Percentiles rank a stretch among this genome's conserved stretches.
Conservation (phyloP, 2,797 vertebrate genomes). For the Amazona ochrocephala region DNA sequence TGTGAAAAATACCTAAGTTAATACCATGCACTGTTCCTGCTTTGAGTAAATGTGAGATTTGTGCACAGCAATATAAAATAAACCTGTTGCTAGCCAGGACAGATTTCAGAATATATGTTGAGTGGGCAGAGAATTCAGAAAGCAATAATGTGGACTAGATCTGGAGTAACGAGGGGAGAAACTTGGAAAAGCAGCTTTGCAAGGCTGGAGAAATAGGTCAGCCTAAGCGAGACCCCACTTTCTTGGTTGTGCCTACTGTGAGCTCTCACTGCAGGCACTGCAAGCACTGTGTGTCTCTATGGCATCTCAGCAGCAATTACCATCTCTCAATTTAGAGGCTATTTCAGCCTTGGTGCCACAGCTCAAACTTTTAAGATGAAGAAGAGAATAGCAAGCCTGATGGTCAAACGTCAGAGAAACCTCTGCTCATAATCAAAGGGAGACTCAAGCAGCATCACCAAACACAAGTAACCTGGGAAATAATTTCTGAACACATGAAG, state of each 20-base stretch:
- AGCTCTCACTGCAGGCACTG: not conserved
- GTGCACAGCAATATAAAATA: not conserved
- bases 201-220: not conserved
- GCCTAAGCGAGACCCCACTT: not conserved
- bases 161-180: not conserved
- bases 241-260: not conserved
- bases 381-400: not conserved
- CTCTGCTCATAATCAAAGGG: not conserved
- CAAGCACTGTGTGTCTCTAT: not conserved
- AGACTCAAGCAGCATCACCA: not conserved
- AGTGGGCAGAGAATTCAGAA: not conserved
- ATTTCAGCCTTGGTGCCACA: not conserved
- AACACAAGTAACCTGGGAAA: not conserved
- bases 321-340: not conserved
- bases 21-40: not conserved
- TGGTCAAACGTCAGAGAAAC: not conserved
- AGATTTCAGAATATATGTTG: not conserved
- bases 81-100: not conserved
- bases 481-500: not conserved
- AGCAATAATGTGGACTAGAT: not conserved
- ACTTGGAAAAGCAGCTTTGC: not conserved
- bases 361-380: not conserved
- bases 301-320: not conserved
- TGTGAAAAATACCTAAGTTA: constrained; percentile 31
- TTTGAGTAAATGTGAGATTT: not conserved